Evolutionary conservation across 2,797 vertebrate genomes (phyloP).

Genomic region (Eulemur albifrons): DNA sequence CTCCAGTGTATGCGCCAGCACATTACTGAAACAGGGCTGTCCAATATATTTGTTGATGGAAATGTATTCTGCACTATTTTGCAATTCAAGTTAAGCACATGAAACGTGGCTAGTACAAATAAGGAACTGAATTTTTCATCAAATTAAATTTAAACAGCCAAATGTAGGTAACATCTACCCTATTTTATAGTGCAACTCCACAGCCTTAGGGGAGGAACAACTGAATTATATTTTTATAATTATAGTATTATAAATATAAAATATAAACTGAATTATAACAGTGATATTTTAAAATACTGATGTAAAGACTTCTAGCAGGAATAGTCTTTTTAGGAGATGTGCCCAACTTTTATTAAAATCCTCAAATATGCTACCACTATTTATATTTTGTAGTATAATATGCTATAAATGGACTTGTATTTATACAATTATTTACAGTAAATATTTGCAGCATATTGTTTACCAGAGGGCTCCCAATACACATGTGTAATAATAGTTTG

Average conservation of each 20-base stretch:
- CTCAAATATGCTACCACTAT: neutral
- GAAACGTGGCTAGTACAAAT: neutral
- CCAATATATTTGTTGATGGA: neutral
- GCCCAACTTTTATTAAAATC: neutral
- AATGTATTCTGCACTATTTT: neutral
- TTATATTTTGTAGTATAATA: neutral
- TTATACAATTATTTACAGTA: neutral
- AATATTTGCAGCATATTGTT: neutral
- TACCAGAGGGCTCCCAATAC: neutral
- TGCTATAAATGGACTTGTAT: neutral
- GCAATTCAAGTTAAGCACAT: neutral
- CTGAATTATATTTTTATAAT: neutral
- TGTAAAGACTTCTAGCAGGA: neutral
- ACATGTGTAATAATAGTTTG: neutral
- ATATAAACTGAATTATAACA: neutral
- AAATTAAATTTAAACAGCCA: neutral
- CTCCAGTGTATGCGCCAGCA: neutral
- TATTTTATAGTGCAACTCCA: neutral
- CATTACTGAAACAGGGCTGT: neutral
- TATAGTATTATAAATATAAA: neutral
- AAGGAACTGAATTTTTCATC: neutral
- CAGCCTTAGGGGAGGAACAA: neutral
- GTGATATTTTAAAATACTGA: neutral
- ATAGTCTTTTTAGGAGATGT: neutral
- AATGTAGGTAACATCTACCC: neutral